A percentile compares a stretch with the other conserved stretches of the same genome.
Evolutionary conservation across 2,113 vertebrate species (phyloP).

Genomic region (Diadophis punctatus): DNA sequence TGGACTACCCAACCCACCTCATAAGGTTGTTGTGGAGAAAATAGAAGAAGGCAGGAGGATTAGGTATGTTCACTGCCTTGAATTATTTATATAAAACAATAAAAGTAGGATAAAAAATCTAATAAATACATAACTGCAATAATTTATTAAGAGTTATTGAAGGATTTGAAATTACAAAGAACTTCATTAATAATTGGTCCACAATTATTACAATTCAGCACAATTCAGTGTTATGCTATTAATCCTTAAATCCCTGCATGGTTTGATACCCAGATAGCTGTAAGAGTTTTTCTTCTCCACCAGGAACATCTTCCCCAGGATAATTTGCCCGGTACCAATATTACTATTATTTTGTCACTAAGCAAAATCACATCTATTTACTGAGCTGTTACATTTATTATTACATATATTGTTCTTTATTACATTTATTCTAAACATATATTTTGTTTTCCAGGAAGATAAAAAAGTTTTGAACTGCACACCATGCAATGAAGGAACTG

Average conservation of each 20-base stretch:
- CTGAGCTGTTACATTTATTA: background rate
- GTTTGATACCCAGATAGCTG: background rate
- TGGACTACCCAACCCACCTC: background rate
- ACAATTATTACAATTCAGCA: no score
- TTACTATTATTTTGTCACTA: background rate
- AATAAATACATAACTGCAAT: background rate
- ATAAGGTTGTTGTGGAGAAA: background rate
- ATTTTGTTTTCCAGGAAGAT: constrained; percentile 58
- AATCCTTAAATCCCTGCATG: background rate
- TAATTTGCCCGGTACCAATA: background rate
- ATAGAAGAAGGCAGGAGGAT: background rate
- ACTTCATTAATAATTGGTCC: background rate
- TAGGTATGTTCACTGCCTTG: background rate
- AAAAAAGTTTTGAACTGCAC: constrained; percentile 60
- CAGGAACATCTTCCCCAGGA: background rate
- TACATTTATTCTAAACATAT: background rate
- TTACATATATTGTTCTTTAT: background rate
- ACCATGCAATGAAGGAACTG: constrained; percentile 56
- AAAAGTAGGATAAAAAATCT: background rate
- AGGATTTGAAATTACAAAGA: background rate
- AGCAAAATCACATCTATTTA: background rate
- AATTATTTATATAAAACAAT: background rate
- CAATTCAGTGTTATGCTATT: background rate
- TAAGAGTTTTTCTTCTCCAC: background rate
- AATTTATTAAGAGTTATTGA: background rate